Base-by-base conservation (phyloP, 2,888 invertebrate species). In the Parnassius glacialis region DNA sequence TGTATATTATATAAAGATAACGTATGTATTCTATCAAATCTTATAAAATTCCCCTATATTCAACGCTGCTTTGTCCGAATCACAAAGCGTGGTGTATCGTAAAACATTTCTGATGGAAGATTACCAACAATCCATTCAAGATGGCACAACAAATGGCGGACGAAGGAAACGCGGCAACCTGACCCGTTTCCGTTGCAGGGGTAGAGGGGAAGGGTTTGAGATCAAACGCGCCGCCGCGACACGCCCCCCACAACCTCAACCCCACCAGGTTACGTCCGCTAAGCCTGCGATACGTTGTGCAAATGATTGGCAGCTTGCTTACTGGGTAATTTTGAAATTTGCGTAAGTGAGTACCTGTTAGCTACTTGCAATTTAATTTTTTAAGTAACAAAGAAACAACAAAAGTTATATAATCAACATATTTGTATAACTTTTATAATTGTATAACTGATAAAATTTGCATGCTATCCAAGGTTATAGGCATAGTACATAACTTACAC, bases 121-220 rank as follows among this genome's bases (percentile, higher is more conserved):
- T 56, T 51, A 44, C 34, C 34, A 34, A 34, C 43, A 25, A 25
- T 20, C 45, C 41, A 16, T 42, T 25, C 12, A 52, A 41, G 52
- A 52, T 43, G 43, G 52, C n/a, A 47, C 61, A 45, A 57, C 62
- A 63, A 64, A 64, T 65, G 61, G 65, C 58, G 57, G 54, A 42
- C 34, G 64, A 61, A 72, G 74, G 80, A 76, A 79, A 74, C 67
- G 60, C 54, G 44, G 80, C 71, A 76, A 80, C 69, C 64, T 62
- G 75, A 80, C 65, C 67, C 65, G 55, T 52, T 79, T 80, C 74
- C 78, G 75, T 68, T 70, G 65, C 62, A 53, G 45, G 47, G 52
- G 9, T 45, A 0, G 47, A 10, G 48, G 47, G 57, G 34, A 3
- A 42, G 52, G 41, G 41, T 16, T 47, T 51, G 52, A 52, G 64